Base-by-base conservation (phyloP, 2,113 vertebrate genomes). In the Lophius piscatorius region DNA sequence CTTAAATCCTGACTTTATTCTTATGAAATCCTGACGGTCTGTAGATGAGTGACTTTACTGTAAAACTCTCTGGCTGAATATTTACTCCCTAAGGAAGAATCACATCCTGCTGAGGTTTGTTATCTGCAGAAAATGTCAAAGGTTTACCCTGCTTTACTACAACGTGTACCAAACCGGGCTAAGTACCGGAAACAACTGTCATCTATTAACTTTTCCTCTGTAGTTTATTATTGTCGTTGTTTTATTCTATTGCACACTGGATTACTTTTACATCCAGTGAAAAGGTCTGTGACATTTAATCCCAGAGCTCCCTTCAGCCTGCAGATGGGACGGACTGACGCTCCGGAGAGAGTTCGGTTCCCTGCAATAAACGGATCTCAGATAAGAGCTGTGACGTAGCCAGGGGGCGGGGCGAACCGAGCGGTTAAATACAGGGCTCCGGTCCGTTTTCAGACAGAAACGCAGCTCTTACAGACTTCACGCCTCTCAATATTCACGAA, bases 381-480 rank as follows among this genome's bases (percentile, higher is more conserved):
- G 1, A 5, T 28, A 18, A 6, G 16, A 6, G 23, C 35, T 1
- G 65, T 90, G 89, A 91, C 89, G 90, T 34, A 22, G 0, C 0
- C 5, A 2, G 46, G 57, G 28, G 85, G 86, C 58, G 80, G 72
- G 54, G 39, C 12, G 51, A n/a, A 2, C 12, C 2, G 16, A 0
- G 23, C 5, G 23, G 29, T 64, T 88, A 85, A 77, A 81, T 83
- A 66, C 54, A 29, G 16, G 2, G 16, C 18, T 61, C 13, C 47
- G 11, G 11, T 12, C 63, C 17, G 18, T 14, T 13, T 3, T 5
- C 29, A 48, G 50, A 55, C 68, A 80, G 51, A 74, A 57, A 50
- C 20, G 6, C 62, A 33, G n/a, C n/a, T n/a, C n/a, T n/a, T n/a
- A n/a, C n/a, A n/a, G n/a, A n/a, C n/a, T n/a, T n/a, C n/a, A n/a